Evolutionary conservation across 2,113 vertebrate species (phyloP).

Genomic region (Ceratotherium simum): DNA sequence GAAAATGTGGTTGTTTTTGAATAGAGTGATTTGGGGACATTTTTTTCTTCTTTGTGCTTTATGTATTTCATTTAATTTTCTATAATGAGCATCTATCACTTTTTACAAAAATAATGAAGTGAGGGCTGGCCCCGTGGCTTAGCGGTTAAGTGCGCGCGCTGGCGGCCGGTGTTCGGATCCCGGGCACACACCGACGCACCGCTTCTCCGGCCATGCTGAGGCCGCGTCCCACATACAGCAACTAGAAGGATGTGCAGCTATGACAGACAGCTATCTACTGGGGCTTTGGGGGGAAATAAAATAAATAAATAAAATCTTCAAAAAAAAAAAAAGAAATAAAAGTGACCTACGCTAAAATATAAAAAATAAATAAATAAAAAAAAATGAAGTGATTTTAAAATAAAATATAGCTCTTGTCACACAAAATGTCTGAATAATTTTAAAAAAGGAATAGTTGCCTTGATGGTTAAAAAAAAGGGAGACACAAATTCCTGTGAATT

Average conservation of each 20-base stretch:
- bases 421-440: background rate
- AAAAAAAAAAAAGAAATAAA: no score
- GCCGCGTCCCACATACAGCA: no score
- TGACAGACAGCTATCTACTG: no score
- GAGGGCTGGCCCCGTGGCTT: background rate
- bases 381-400: background rate
- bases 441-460: background rate
- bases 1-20: slow-evolving; percentile 42
- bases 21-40: background rate
- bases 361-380: background rate
- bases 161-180: no score
- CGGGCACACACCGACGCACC: no score
- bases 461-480: background rate
- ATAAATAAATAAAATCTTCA: no score
- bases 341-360: no score
- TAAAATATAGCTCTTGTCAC: background rate
- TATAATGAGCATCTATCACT: background rate
- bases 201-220: no score
- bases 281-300: no score
- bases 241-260: no score
- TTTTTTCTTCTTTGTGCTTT: background rate
- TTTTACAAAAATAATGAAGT: background rate
- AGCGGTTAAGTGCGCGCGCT: no score
- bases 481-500: background rate
- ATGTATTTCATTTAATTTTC: slow-evolving; percentile 15